Evolutionary conservation across 2,113 vertebrate genomes (phyloP).

Genomic region (Microcebus jonahi): DNA sequence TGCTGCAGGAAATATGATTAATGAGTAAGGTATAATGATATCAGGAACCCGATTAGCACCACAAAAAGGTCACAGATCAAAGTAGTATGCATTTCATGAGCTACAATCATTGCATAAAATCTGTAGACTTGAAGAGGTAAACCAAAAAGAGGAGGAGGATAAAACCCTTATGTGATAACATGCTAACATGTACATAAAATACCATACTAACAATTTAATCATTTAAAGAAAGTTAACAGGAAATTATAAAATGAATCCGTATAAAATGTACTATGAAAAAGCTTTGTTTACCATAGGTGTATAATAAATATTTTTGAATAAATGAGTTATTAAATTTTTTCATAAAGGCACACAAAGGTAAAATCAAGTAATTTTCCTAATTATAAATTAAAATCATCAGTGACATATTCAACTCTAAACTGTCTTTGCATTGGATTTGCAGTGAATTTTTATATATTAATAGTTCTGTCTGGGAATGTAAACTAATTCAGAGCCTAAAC

Average conservation of each 20-base stretch:
- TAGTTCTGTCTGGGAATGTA: not conserved
- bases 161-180: slow-evolving; percentile 71
- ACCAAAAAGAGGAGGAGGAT: slow-evolving; percentile 77
- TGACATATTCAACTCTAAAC: slow-evolving; percentile 11
- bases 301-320: slow-evolving; percentile 24
- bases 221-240: slow-evolving; percentile 61
- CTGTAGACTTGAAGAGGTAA: slow-evolving; percentile 82
- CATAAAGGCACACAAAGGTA: not conserved
- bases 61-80: slow-evolving; percentile 96
- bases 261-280: not conserved
- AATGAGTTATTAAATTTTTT: slow-evolving; percentile 31
- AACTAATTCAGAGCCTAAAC: not conserved
- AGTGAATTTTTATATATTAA: slow-evolving; percentile 37
- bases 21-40: slow-evolving; percentile 95
- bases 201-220: slow-evolving; percentile 51
- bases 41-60: slow-evolving; percentile 96
- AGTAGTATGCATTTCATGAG: slow-evolving; percentile 91
- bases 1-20: slow-evolving; percentile 94
- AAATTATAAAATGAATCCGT: slow-evolving; percentile 66
- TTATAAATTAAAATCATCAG: slow-evolving; percentile 15
- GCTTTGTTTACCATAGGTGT: not conserved
- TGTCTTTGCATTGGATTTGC: slow-evolving; percentile 39
- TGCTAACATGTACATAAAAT: slow-evolving; percentile 76
- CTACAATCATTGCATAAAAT: slow-evolving; percentile 84
- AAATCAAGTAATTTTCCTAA: slow-evolving; percentile 35